phyloP scores from a whole-genome alignment of 2,888 invertebrate genomes.

The Parasteatoda lunata region DNA sequence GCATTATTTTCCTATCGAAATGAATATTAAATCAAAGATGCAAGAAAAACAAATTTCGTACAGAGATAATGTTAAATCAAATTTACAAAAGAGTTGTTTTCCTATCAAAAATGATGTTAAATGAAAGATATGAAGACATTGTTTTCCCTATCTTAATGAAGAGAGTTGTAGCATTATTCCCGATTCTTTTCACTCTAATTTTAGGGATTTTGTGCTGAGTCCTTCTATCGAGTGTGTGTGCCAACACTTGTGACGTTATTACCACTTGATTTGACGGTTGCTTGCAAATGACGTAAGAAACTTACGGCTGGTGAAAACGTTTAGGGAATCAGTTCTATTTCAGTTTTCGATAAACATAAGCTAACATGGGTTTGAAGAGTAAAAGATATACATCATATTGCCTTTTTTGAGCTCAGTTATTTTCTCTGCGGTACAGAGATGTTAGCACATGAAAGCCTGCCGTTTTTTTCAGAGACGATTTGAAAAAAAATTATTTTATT shows the following conservation, averaged over 20 bases:
- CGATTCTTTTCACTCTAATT: too few species aligned
- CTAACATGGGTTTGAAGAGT: background rate
- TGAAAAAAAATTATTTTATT: too few species aligned
- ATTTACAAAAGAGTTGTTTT: too few species aligned
- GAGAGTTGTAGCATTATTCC: slow-evolving; percentile 17
- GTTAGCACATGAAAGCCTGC: too few species aligned
- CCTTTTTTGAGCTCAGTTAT: background rate
- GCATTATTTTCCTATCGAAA: too few species aligned
- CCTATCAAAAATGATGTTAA: too few species aligned
- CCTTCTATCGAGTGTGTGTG: background rate
- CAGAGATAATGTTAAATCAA: too few species aligned
- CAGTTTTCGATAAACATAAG: background rate
- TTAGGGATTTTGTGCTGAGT: background rate
- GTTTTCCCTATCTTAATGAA: background rate
- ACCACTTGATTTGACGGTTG: slow-evolving; percentile 40
- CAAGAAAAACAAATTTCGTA: too few species aligned
- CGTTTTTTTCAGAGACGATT: too few species aligned
- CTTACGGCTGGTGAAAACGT: background rate
- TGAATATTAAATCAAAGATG: too few species aligned
- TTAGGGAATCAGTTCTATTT: background rate
- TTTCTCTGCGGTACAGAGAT: background rate
- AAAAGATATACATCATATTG: background rate
- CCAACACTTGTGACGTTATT: slow-evolving; percentile 42
- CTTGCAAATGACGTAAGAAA: background rate
- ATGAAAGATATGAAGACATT: background rate